These are phyloP conservation scores for Accipiter virgatus DNA, from an alignment of 2,113 vertebrate genomes.

Conservation along the genomic window DNA sequence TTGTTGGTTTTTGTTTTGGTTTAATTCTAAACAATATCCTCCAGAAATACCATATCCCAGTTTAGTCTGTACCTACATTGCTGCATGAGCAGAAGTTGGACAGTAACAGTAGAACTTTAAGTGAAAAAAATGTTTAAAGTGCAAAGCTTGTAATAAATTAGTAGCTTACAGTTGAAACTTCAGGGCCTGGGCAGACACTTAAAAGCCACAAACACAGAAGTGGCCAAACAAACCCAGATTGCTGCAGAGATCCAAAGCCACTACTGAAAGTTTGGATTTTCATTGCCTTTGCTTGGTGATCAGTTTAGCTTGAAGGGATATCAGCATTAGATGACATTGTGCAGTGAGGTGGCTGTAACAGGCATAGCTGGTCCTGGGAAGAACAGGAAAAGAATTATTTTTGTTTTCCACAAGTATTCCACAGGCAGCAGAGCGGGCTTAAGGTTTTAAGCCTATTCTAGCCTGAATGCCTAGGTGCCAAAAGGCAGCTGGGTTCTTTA, in stretches of 20 bases:
- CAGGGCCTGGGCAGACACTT: neutral
- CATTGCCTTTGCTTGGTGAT: neutral
- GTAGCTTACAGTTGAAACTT: neutral
- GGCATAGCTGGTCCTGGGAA: neutral
- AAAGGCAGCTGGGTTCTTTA: neutral
- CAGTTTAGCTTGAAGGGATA: neutral
- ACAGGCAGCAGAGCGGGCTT: neutral
- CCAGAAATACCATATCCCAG: neutral
- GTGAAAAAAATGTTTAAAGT: neutral
- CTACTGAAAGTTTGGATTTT: neutral
- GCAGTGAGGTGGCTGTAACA: neutral
- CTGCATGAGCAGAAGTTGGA: neutral
- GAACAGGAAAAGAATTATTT: neutral
- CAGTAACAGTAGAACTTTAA: neutral
- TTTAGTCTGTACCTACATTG: neutral
- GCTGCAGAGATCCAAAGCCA: neutral
- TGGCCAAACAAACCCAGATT: neutral
- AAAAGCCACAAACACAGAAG: neutral
- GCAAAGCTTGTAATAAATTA: constrained; percentile 30
- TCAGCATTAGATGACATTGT: neutral
- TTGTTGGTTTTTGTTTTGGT: neutral
- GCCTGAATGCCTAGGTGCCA: neutral
- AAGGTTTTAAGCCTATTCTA: neutral
- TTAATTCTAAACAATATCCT: neutral
- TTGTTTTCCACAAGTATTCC: neutral